Evolutionary conservation across 2,797 vertebrate species (phyloP).

Genomic region (Fringilla coelebs): DNA sequence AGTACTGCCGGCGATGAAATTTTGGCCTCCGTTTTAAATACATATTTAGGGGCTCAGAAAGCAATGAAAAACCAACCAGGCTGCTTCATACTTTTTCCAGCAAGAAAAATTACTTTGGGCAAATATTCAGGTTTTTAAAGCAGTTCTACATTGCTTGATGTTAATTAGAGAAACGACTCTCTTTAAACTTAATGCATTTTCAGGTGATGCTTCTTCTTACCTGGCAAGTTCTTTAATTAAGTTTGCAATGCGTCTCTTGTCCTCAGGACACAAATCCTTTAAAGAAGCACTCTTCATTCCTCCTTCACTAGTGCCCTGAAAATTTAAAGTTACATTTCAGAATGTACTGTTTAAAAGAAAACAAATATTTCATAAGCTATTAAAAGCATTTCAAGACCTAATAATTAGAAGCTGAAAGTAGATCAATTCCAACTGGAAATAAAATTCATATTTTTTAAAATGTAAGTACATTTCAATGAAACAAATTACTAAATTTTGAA

Average conservation of each 20-base stretch:
- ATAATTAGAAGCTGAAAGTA: neutral
- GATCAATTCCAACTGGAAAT: neutral
- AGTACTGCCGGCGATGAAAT: neutral
- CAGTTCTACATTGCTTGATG: neutral
- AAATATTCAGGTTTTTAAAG: slow-evolving; percentile 8
- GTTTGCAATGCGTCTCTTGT: slow-evolving; percentile 95
- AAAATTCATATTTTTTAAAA: neutral
- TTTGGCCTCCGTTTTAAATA: neutral
- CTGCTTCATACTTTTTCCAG: neutral
- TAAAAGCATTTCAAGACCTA: slow-evolving; percentile 43
- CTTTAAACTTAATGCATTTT: slow-evolving; percentile 43
- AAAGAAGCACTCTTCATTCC: slow-evolving; percentile 82
- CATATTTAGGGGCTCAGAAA: neutral
- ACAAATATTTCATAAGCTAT: slow-evolving; percentile 33
- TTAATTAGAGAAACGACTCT: slow-evolving; percentile 20
- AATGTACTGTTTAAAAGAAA: slow-evolving; percentile 8
- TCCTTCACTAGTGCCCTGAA: slow-evolving; percentile 75
- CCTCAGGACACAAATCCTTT: slow-evolving; percentile 96
- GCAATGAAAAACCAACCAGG: neutral
- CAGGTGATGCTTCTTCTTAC: slow-evolving; percentile 73
- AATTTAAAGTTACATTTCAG: slow-evolving; percentile 55
- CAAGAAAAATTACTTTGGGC: neutral
- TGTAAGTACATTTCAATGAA: neutral
- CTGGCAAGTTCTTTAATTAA: slow-evolving; percentile 97
- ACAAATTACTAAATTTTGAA: neutral